Percentiles rank a stretch among this genome's conserved stretches.
Conservation (phyloP, 2,113 vertebrate genomes). For the Desmodus rotundus region DNA sequence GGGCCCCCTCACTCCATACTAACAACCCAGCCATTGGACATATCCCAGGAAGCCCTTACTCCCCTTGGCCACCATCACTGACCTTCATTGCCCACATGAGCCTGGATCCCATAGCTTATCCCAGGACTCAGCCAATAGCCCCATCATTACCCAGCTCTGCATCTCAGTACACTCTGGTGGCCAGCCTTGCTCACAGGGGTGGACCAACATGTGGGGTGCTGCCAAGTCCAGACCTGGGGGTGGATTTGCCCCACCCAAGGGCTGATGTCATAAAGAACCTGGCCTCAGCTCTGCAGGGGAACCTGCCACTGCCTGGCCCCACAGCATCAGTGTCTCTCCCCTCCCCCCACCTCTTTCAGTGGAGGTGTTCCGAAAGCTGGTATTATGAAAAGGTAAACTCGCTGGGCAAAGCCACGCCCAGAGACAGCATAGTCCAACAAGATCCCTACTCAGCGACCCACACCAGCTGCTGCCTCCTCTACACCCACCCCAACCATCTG, state of each 20-base stretch:
- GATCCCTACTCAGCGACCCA: background rate
- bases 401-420: background rate
- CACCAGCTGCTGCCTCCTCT: background rate
- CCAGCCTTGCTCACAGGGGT: background rate
- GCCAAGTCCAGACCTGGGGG: background rate
- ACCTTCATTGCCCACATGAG: background rate
- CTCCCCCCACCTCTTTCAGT: background rate
- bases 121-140: no score
- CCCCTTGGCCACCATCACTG: background rate
- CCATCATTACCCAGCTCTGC: rapidly evolving
- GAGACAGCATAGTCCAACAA: background rate
- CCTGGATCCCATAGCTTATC: rapidly evolving
- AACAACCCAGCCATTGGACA: background rate
- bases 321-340: background rate
- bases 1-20: background rate
- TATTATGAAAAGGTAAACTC: constrained; percentile 48
- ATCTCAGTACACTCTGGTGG: rapidly evolving
- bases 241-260: background rate
- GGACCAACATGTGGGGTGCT: background rate
- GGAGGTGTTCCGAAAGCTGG: background rate
- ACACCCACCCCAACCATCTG: background rate
- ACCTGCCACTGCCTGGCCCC: background rate
- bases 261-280: constrained; percentile 64
- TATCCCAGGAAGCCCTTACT: background rate
- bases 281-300: background rate